Base-by-base conservation (phyloP, 2,113 vertebrate species). In the Rhombomys opimus region DNA sequence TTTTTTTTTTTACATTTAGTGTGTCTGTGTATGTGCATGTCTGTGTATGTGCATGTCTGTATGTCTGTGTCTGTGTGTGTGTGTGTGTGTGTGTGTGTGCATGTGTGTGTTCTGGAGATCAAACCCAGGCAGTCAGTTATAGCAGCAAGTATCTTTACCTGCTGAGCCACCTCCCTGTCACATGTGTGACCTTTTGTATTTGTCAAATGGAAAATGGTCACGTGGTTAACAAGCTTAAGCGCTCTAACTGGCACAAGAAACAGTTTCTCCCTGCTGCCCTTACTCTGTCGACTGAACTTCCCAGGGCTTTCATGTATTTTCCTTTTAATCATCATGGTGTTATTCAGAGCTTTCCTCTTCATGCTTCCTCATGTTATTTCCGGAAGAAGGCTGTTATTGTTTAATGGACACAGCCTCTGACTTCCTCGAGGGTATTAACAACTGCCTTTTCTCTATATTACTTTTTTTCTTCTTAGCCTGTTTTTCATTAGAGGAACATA, bases 321-420 rank as follows among this genome's bases (percentile, higher is more conserved):
- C n/a, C 65, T 73, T 90, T 89, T 93, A 72, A 38, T 41, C 14
- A n/a, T 61, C 2, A 30, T 65, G 11, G 82, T 96, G 81, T 92
- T 75, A 93, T 90, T 94, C 94, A 85, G 59, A 50, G 27, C 52
- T 85, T 89, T 89, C 11, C 87, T 95, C 67, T 67, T 78, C 92
- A 12, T 35, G 59, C 68, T 72, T 75, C 52, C 65, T 92, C 89
- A 65, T 35, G 46, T 54, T 86, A 67, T 86, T 91, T 96, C 92
- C 80, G 22, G 87, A 92, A 89, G 63, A 14, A 82, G 82, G 8
- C 54, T 86, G 4, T 80, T 94, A 46, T 93, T 94, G 50, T 94
- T 87, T 95, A 81, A 91, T 68, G 81, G 54, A 88, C 32, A 11
- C n/a, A 67, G 9, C 84, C 41, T 73, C 25, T 94, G 92, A 72